Evolutionary conservation across 1,140 invertebrate species (phyloP).

Genomic region (Ceratosolen fusciceps): DNA sequence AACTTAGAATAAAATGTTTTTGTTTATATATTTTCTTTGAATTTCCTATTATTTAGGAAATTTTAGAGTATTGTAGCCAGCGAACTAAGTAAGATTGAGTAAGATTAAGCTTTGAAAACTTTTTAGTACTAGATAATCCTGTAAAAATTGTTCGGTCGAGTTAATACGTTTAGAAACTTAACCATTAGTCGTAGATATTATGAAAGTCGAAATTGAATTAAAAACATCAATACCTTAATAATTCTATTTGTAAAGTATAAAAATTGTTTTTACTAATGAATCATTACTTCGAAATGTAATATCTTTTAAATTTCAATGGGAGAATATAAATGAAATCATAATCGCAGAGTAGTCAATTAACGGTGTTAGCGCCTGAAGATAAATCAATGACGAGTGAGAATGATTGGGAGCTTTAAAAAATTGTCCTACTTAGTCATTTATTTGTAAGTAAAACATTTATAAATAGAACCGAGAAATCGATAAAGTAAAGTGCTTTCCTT

Average conservation of each 20-base stretch:
- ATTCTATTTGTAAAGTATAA: no score
- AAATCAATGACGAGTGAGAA: no score
- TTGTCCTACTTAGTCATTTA: no score
- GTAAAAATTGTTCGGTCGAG: neutral
- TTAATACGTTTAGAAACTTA: neutral
- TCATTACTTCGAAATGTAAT: no score
- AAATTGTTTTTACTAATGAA: no score
- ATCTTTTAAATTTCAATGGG: no score
- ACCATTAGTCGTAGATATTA: neutral
- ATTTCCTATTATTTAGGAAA: neutral
- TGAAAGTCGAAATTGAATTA: neutral
- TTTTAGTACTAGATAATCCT: neutral
- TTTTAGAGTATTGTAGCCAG: neutral
- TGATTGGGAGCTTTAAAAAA: no score
- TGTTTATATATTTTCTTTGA: neutral
- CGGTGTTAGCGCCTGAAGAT: no score
- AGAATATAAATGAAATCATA: no score
- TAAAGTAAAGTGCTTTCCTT: neutral
- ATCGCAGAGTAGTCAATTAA: no score
- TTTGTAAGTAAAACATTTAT: no score
- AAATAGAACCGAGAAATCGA: neutral
- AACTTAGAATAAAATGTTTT: neutral
- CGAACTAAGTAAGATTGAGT: neutral
- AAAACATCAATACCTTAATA: no score
- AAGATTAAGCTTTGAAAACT: neutral